Conservation (phyloP, 2,797 vertebrate species). For the Emydoidea blandingii region DNA sequence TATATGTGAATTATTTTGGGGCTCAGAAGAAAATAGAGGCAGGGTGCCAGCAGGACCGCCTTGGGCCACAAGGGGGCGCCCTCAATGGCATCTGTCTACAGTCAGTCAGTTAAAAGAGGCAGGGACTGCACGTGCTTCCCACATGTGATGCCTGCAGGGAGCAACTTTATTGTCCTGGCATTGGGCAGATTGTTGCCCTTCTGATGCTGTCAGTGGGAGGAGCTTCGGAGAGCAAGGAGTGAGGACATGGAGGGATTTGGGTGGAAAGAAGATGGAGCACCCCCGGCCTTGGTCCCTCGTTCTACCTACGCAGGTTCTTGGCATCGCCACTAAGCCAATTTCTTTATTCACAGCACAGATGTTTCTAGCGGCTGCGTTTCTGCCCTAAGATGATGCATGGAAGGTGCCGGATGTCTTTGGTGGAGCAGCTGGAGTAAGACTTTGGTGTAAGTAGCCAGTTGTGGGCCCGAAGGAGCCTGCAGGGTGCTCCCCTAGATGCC, state of each 20-base stretch:
- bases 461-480: constrained; percentile 2
- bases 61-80: background rate
- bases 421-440: background rate
- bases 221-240: fast-evolving
- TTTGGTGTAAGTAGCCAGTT: background rate
- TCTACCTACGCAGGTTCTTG: constrained; percentile 8
- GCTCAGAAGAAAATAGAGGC: background rate
- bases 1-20: background rate
- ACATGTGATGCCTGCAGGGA: background rate
- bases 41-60: background rate
- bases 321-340: background rate
- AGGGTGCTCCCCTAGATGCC: constrained; percentile 24
- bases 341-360: constrained; percentile 1
- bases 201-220: background rate
- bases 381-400: background rate
- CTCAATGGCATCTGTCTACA: no score
- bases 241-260: background rate
- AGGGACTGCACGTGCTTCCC: background rate
- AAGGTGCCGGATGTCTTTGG: background rate
- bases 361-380: constrained; percentile 14
- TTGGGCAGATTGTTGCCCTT: background rate
- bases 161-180: background rate
- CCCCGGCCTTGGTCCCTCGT: background rate
- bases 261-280: background rate
- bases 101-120: background rate